Base-by-base conservation (phyloP, 2,888 invertebrate species). In the Eledone cirrhosa region DNA sequence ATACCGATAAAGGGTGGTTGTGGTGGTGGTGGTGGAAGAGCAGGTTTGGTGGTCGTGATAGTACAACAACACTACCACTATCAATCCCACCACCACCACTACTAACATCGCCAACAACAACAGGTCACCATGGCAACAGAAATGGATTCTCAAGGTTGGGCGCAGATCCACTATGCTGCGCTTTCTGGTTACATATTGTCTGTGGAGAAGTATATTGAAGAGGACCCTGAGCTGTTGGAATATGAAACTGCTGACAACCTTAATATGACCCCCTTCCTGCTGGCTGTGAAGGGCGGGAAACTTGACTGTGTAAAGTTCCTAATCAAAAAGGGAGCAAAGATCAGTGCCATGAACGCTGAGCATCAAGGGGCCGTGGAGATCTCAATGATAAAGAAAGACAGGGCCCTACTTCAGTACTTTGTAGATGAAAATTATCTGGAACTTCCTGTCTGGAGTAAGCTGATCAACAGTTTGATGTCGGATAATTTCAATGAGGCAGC, bases 301-400 rank as follows among this genome's bases (percentile, higher is more conserved):
- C 78, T 86, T 27, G 90, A 90, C 16, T 87, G 88, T 11, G 87
- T 90, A n/a, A 80, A 83, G 13, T 86, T 85, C 74, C 83, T 90
- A 59, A 85, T 89, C 2, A 81, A 84, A 22, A 83, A 89, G 33
- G 89, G 88, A 1, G 87, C 89, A 11, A 88, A 88, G 81, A 84
- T 89, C 31, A 80, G 84, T 77, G 86, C 84, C 2, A 84, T 87
- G 16, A 87, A 89, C 82, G 83, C 85, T 13, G 86, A 87, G 47
- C 88, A 89, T 78, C 89, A 89, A 82, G 90, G 90, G 8, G 88
- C 87, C 13, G 86, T 90, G n/a, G 90, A 90, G 81, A 85, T 90
- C 22, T 86, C 88, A 81, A 87, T 87, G n/a, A 80, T 86, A 78
- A 87, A 88, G 74, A 84, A 87, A 63, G 87, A 80, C 79, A 84